Conservation (phyloP, 2,113 vertebrate species). For the Campylomormyrus numenius region DNA sequence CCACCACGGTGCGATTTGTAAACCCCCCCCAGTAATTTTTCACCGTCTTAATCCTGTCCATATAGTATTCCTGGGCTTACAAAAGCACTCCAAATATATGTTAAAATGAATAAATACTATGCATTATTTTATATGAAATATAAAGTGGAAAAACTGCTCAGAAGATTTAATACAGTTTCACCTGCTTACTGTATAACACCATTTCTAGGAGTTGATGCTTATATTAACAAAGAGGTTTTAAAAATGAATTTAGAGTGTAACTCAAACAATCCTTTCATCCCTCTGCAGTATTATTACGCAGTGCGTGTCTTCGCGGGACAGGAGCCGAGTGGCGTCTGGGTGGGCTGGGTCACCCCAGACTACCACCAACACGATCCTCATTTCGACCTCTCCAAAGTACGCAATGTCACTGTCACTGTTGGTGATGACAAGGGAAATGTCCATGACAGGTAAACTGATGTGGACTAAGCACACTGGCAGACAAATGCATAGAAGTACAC, state of each 20-base stretch:
- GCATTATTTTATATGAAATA: background rate
- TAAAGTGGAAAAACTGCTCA: background rate
- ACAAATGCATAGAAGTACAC: background rate
- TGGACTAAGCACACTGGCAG: background rate
- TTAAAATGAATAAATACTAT: background rate
- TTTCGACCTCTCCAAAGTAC: slow-evolving; percentile 81
- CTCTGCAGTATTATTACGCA: slow-evolving; percentile 78
- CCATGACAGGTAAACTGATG: slow-evolving; percentile 72
- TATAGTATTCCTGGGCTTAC: background rate
- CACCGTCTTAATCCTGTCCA: background rate
- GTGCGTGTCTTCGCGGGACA: slow-evolving; percentile 82
- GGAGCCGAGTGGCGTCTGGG: slow-evolving; percentile 80
- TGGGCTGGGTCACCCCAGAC: slow-evolving; percentile 86
- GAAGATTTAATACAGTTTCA: background rate
- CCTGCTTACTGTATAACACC: background rate
- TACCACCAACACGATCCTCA: slow-evolving; percentile 81
- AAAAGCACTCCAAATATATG: background rate
- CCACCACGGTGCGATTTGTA: slow-evolving; percentile 69
- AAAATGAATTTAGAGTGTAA: background rate
- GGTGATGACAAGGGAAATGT: slow-evolving; percentile 86
- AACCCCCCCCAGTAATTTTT: no score
- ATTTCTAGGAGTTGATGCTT: background rate
- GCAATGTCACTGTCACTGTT: slow-evolving; percentile 79
- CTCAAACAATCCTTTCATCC: background rate
- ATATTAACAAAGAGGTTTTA: slow-evolving; percentile 11